phyloP scores from a whole-genome alignment of 2,888 invertebrate genomes.

The Gryllus longicercus region DNA sequence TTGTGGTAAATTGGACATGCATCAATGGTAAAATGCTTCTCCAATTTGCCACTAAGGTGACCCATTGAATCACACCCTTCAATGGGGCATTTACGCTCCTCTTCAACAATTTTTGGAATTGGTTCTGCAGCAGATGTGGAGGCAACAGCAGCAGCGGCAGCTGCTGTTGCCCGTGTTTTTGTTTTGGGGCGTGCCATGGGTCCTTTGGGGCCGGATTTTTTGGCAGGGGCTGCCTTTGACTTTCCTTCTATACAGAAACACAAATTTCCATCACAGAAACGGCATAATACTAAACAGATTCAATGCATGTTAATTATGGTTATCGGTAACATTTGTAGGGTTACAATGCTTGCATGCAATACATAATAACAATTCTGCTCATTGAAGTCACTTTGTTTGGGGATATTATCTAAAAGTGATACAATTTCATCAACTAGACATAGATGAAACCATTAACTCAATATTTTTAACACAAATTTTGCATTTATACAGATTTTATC shows the following conservation, averaged over 20 bases:
- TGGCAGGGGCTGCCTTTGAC: constrained; percentile 52
- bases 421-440: no score
- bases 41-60: constrained; percentile 76
- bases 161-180: constrained; percentile 34
- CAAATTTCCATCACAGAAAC: neutral
- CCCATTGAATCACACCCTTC: constrained; percentile 83
- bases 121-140: neutral
- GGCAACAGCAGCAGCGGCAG: constrained; percentile 41
- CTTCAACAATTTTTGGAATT: constrained; percentile 38
- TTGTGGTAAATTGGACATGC: constrained; percentile 93
- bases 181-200: constrained; percentile 41
- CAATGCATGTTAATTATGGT: neutral
- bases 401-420: no score
- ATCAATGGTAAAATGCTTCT: constrained; percentile 82
- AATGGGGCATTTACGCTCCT: constrained; percentile 77
- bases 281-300: neutral
- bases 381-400: no score
- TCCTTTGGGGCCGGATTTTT: constrained; percentile 50
- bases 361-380: no score
- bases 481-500: no score
- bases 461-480: no score
- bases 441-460: no score
- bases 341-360: no score
- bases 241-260: constrained; percentile 43
- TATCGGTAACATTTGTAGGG: no score